Evolutionary conservation across 1,140 invertebrate genomes (phyloP).

Genomic region (Aricia agestis): DNA sequence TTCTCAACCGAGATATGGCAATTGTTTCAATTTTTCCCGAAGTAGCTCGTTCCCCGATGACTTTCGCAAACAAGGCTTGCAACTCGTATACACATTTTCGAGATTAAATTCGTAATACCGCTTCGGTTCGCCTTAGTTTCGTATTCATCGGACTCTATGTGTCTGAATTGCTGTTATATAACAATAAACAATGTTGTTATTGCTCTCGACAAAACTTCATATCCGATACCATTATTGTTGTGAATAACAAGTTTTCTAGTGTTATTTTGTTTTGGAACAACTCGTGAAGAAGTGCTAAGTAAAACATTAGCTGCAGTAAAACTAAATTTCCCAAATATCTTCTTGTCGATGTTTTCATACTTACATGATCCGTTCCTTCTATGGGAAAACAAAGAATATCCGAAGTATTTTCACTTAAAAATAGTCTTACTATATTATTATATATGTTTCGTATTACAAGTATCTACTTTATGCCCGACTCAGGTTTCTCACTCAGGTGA

Average conservation of each 20-base stretch:
- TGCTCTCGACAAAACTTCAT: background rate
- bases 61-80: slow-evolving; percentile 56
- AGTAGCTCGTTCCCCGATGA: slow-evolving; percentile 44
- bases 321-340: no score
- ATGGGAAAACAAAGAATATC: background rate
- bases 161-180: slow-evolving; percentile 27
- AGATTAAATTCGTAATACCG: slow-evolving; percentile 72
- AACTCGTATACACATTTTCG: slow-evolving; percentile 66
- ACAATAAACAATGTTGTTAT: slow-evolving; percentile 31
- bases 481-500: no score
- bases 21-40: slow-evolving; percentile 49
- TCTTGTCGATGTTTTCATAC: background rate
- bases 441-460: no score
- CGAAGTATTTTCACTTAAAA: no score
- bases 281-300: background rate
- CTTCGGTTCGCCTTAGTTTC: slow-evolving; percentile 50
- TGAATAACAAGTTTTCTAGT: slow-evolving; percentile 1
- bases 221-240: background rate
- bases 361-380: background rate
- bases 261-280: background rate
- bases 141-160: slow-evolving; percentile 38
- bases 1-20: slow-evolving; percentile 16
- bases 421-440: no score
- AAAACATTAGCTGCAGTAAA: background rate
- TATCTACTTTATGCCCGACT: no score